Conservation (phyloP, 2,113 vertebrate genomes). For the Xenus cinereus region DNA sequence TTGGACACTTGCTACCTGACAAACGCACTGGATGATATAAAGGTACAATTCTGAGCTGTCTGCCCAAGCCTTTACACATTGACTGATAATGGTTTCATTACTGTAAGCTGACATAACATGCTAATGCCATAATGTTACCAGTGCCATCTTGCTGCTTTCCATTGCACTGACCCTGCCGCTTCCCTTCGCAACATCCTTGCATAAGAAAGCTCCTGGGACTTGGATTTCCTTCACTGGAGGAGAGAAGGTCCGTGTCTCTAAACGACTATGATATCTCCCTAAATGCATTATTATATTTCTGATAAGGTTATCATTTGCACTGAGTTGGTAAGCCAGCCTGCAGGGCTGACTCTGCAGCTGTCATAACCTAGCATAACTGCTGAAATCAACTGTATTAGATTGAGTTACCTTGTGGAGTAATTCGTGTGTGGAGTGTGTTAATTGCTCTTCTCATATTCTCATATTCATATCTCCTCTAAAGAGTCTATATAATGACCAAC, state of each 20-base stretch:
- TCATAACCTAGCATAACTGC: neutral
- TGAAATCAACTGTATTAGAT: neutral
- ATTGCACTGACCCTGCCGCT: neutral
- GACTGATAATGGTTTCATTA: neutral
- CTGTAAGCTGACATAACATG: accelerated
- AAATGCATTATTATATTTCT: neutral
- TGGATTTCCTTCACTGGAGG: neutral
- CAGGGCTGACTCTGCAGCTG: neutral
- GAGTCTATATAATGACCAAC: neutral
- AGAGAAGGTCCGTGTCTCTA: neutral
- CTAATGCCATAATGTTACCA: neutral
- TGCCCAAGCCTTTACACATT: neutral
- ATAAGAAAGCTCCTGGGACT: neutral
- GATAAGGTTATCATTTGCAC: neutral
- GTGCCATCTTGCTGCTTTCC: neutral
- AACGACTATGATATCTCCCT: neutral
- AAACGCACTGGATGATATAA: neutral
- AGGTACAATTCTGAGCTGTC: neutral
- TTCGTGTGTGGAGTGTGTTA: neutral
- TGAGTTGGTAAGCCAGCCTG: neutral
- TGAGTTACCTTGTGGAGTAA: neutral
- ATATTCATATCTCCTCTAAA: neutral
- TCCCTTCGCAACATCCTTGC: neutral
- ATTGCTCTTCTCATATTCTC: neutral
- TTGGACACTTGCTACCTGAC: neutral